Conservation (phyloP, 2,888 invertebrate genomes). For the Eurytoma californica region DNA sequence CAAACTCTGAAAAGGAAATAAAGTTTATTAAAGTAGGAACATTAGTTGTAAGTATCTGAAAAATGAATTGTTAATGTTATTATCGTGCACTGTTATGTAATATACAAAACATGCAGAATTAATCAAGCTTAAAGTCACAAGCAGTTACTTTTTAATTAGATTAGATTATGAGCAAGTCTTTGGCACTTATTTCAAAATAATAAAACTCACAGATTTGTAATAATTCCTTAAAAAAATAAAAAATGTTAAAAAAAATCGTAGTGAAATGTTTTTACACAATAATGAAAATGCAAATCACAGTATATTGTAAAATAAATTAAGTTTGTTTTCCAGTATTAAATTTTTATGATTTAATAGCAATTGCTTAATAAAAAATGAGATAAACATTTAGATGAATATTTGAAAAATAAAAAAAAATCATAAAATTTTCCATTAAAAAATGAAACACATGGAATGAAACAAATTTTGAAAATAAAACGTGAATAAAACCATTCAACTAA, state of each 20-base stretch:
- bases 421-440: not conserved
- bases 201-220: not conserved
- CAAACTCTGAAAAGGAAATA: slow-evolving; percentile 75
- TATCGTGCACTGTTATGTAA: slow-evolving; percentile 17
- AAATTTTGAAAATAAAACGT: slow-evolving; percentile 20
- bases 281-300: not conserved
- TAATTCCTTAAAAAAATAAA: not conserved
- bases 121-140: slow-evolving; percentile 15
- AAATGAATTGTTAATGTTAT: not conserved
- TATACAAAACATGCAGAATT: not conserved
- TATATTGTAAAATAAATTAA: slow-evolving; percentile 1
- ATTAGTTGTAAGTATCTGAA: not conserved
- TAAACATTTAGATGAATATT: not conserved
- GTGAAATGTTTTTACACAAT: not conserved
- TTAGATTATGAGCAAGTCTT: slow-evolving; percentile 34
- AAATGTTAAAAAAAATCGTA: not conserved
- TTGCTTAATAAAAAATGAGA: not conserved
- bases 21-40: slow-evolving; percentile 27
- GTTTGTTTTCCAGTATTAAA: not conserved
- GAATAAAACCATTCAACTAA: slow-evolving; percentile 16
- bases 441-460: not conserved
- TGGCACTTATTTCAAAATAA: slow-evolving; percentile 7
- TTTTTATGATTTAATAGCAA: too few relatives aligned
- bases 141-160: not conserved
- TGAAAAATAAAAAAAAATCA: slow-evolving; percentile 1